These are phyloP conservation scores for Halesus radiatus DNA, from an alignment of 1,140 invertebrate genomes.

Conservation along the genomic window DNA sequence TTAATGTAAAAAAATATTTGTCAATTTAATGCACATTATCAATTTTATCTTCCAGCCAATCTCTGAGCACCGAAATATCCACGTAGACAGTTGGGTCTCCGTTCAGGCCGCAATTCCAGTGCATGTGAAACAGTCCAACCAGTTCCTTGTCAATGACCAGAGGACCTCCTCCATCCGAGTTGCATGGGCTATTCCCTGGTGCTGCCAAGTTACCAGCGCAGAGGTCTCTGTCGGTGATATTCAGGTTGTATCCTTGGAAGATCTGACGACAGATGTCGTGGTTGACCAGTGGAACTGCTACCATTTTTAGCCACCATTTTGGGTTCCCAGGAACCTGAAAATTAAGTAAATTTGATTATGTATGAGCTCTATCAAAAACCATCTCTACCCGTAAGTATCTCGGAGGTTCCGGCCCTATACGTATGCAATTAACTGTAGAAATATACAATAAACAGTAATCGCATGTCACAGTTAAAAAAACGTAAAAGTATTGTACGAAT, in stretches of 20 bases:
- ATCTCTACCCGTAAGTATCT: no score
- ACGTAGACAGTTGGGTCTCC: not conserved
- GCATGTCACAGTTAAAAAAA: no score
- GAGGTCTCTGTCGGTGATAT: not conserved
- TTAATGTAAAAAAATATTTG: no score
- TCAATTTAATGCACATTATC: no score
- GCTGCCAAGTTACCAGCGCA: not conserved
- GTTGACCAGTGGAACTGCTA: not conserved
- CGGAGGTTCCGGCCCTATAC: no score
- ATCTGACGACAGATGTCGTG: not conserved
- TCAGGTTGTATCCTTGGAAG: not conserved
- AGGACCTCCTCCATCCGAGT: not conserved
- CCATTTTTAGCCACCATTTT: not conserved
- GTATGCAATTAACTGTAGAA: no score
- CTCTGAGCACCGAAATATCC: not conserved
- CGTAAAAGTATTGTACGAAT: no score
- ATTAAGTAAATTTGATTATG: no score
- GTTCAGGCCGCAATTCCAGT: not conserved
- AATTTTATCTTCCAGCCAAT: not conserved
- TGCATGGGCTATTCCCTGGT: not conserved
- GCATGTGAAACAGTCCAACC: not conserved
- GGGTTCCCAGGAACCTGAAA: not conserved
- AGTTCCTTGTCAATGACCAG: not conserved
- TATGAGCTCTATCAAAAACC: no score
- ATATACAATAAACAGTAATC: no score